phyloP scores from a whole-genome alignment of 2,888 invertebrate genomes.

The Junonia oenone region DNA sequence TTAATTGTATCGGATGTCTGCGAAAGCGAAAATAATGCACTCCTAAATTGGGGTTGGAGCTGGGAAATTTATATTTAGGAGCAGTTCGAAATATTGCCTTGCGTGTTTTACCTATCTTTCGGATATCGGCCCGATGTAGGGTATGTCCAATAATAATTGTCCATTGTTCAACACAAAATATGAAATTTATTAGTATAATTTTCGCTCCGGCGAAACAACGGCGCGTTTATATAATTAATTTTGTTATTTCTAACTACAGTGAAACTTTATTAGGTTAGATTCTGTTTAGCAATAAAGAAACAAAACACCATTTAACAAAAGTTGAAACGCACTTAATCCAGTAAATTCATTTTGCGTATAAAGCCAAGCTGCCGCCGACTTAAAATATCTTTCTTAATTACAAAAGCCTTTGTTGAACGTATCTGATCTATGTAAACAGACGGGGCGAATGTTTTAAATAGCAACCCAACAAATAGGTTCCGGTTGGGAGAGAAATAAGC shows the following conservation, averaged over 20 bases:
- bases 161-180: slow-evolving; percentile 31
- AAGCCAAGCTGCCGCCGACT: slow-evolving; percentile 76
- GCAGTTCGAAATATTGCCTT: slow-evolving; percentile 62
- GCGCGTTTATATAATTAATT: slow-evolving; percentile 22
- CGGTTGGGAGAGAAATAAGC: slow-evolving; percentile 67
- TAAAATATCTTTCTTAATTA: slow-evolving; percentile 80
- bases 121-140: slow-evolving; percentile 36
- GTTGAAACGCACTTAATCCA: slow-evolving; percentile 67
- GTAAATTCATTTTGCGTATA: slow-evolving; percentile 75
- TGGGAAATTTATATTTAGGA: slow-evolving; percentile 69
- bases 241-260: slow-evolving; percentile 22
- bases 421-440: slow-evolving; percentile 79
- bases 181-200: slow-evolving; percentile 30
- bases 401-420: slow-evolving; percentile 79
- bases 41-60: slow-evolving; percentile 75
- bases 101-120: slow-evolving; percentile 58
- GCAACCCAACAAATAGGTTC: slow-evolving; percentile 75
- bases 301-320: slow-evolving; percentile 46
- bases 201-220: slow-evolving; percentile 19
- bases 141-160: slow-evolving; percentile 30
- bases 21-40: slow-evolving; percentile 79
- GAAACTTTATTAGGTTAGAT: slow-evolving; percentile 29
- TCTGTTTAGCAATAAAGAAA: slow-evolving; percentile 35
- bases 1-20: slow-evolving; percentile 80
- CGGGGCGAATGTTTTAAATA: slow-evolving; percentile 77